Evolutionary conservation across 2,797 vertebrate genomes (phyloP).

Genomic region (Pantherophis vulpinus): DNA sequence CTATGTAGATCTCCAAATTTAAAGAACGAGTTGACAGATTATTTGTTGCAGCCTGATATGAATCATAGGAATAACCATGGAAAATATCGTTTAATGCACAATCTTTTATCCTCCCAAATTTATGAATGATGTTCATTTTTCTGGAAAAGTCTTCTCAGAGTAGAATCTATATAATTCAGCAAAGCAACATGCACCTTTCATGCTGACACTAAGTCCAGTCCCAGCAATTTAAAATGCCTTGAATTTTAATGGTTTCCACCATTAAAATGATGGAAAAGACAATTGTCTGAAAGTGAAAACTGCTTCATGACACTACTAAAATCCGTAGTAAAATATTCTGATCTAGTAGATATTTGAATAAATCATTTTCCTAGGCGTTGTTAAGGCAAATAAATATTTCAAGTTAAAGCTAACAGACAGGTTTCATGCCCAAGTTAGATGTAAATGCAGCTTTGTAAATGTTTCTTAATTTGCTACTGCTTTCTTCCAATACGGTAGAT

Average conservation of each 20-base stretch:
- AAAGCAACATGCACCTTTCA: neutral
- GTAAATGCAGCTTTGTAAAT: neutral
- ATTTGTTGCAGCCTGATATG: neutral
- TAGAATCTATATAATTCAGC: neutral
- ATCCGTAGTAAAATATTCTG: neutral
- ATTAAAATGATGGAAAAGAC: neutral
- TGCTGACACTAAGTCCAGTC: neutral
- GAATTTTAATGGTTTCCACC: neutral
- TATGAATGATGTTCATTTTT: neutral
- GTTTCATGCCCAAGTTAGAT: neutral
- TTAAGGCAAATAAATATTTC: neutral
- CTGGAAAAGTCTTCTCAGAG: neutral
- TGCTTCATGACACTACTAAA: neutral
- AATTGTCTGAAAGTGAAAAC: neutral
- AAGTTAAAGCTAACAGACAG: neutral
- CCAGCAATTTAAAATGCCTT: neutral
- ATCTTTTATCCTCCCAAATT: neutral
- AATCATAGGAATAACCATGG: neutral
- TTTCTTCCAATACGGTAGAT: neutral
- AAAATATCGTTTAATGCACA: neutral
- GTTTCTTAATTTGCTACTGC: neutral
- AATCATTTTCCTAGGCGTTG: neutral
- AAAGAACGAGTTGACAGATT: neutral
- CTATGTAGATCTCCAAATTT: neutral
- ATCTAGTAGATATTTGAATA: neutral